phyloP scores from a whole-genome alignment of 1,140 invertebrate species.

The Trichoplusia ni region DNA sequence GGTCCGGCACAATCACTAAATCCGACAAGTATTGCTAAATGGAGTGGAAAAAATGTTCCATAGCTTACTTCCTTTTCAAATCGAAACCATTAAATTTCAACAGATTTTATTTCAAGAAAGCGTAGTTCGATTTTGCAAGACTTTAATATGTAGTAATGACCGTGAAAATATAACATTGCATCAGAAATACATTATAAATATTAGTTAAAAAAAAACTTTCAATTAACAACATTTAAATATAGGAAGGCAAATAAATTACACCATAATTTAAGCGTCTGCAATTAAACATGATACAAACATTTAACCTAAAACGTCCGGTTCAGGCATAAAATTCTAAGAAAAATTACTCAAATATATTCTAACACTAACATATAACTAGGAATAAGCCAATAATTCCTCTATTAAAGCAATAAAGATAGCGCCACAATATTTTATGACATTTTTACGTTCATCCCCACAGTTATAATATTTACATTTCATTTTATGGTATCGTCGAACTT shows the following conservation, averaged over 20 bases:
- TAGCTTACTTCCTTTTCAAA: neutral
- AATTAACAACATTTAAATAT: too few species aligned
- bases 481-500: slow-evolving; percentile 22
- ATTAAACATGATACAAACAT: too few species aligned
- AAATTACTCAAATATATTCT: neutral
- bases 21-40: neutral
- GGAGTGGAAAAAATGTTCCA: neutral
- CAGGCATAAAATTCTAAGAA: neutral
- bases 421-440: slow-evolving; percentile 22
- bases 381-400: slow-evolving; percentile 31
- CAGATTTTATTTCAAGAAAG: too few species aligned
- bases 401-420: slow-evolving; percentile 29
- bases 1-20: neutral
- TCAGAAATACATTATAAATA: neutral
- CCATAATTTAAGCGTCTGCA: too few species aligned
- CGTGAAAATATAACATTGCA: too few species aligned
- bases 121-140: too few species aligned
- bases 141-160: too few species aligned
- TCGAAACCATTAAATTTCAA: too few species aligned
- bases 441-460: slow-evolving; percentile 28
- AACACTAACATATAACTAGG: slow-evolving; percentile 17
- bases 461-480: slow-evolving; percentile 34
- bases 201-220: too few species aligned
- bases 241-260: too few species aligned
- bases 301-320: neutral